Base-by-base conservation (phyloP, 2,888 invertebrate genomes). In the Chaetogeoica ovagalla region DNA sequence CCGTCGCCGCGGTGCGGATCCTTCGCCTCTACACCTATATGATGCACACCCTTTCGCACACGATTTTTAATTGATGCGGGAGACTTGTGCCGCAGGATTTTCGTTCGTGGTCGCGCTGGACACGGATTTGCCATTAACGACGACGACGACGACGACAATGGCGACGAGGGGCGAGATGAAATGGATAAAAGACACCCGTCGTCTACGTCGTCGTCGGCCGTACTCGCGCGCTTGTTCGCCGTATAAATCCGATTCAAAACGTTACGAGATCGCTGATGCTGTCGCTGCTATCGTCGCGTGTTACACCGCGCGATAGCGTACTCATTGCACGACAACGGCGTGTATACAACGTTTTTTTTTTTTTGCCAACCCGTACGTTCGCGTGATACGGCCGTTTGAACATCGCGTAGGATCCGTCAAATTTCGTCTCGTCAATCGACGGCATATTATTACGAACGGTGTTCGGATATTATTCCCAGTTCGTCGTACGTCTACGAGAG, bases 121-220 rank as follows among this genome's bases (percentile, higher is more conserved):
- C 79, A 79, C 79, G 71, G 63, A 79, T 71, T 79, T n/a, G 79
- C 79, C 70, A 79, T 79, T 79, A 79, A 79, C 79, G 63, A 65
- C 30, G 55, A 21, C 9, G 7, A 37, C n/a, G n/a, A 0, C 48
- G 60, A 60, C 79, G 63, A 65, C 30, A 39, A 21, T 5, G 7
- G 52, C n/a, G n/a, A 0, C 48, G 60, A 60, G 23, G 66, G n/a
- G 57, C 43, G 57, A 4, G 17, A 5, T 19, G n/a, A 30, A n/a
- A 39, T n/a, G 63, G 59, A 65, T n/a, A 76, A 68, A 59, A 76
- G 43, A 66, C 75, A 55, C 52, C 63, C 63, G 37, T 13, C 57
- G 55, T n/a, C 69, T 15, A 1, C 11, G 52, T 52, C 52, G 30
- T 30, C 17, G 52, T 15, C 52, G 5, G 52, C 17, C 1, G 43